These are phyloP conservation scores for Pollenia labialis DNA, from an alignment of 2,888 invertebrate species.

Conservation along the genomic window DNA sequence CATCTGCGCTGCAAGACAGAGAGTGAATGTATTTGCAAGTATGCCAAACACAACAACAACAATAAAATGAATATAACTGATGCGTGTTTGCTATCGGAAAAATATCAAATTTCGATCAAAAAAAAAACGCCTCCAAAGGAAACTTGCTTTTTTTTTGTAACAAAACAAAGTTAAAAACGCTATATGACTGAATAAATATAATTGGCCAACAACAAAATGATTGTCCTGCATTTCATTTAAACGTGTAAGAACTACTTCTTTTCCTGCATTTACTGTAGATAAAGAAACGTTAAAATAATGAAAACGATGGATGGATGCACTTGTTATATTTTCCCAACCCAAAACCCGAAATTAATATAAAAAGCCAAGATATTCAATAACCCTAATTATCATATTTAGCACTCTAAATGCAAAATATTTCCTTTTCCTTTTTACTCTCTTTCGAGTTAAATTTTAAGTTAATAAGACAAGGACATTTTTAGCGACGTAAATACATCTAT, in stretches of 20 bases:
- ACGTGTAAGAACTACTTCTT: background rate
- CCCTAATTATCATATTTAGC: slow-evolving; percentile 84
- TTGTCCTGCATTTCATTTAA: slow-evolving; percentile 38
- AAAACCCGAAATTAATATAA: slow-evolving; percentile 13
- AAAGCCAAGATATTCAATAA: slow-evolving; percentile 77
- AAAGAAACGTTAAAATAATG: slow-evolving; percentile 56
- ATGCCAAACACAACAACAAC: slow-evolving; percentile 53
- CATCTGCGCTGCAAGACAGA: slow-evolving; percentile 56
- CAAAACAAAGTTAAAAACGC: slow-evolving; percentile 20
- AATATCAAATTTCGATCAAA: slow-evolving; percentile 84
- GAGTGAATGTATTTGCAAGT: slow-evolving; percentile 38
- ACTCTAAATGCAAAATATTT: slow-evolving; percentile 82
- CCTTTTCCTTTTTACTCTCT: background rate
- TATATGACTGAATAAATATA: slow-evolving; percentile 39
- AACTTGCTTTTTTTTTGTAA: slow-evolving; percentile 71
- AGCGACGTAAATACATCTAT: slow-evolving; percentile 44
- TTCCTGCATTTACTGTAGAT: slow-evolving; percentile 42
- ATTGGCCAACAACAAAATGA: slow-evolving; percentile 42
- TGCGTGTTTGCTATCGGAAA: slow-evolving; percentile 81
- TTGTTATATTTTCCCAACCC: slow-evolving; percentile 44
- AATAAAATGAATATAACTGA: slow-evolving; percentile 32
- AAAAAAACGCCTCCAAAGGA: slow-evolving; percentile 78
- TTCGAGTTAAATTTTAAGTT: slow-evolving; percentile 29
- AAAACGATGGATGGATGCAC: slow-evolving; percentile 40
- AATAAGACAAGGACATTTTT: slow-evolving; percentile 77